Base-by-base conservation (phyloP, 2,797 vertebrate species). In the Rhynchotus rufescens region DNA sequence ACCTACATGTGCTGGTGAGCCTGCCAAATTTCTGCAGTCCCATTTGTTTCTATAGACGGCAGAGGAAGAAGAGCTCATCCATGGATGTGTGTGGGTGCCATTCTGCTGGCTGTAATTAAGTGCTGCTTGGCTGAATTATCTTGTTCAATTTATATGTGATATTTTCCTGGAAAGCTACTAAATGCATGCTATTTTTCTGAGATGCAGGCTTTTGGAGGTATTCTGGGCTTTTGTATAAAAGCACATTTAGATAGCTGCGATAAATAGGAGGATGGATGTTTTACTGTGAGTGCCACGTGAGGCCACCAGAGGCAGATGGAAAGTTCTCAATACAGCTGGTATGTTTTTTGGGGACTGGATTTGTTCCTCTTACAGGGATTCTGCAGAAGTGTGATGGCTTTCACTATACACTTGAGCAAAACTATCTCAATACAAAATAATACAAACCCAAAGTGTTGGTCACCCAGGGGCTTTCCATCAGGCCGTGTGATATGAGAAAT, bases 121-220 rank as follows among this genome's bases (percentile, higher is more conserved):
- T 92, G 62, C 84, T 90, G 51, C 76, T 93, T 89, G 84, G 81
- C 62, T 92, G 89, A 93, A 88, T 47, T 30, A 32, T 68, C 69
- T 72, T 78, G 65, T 86, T 74, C 68, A 91, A 72, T 93, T 84
- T 93, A 56, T 68, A 59, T 21, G 60, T 60, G 79, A 77, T 86
- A 23, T 57, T 94, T 95, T 90, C 87, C 92, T 95, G 88, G 67
- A 89, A 94, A 84, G 64, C 78, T 92, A 75, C 74, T 94, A 91
- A 94, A 86, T 88, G 45, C 25, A 30, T 67, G 75, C 72, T 93
- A 42, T 86, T 86, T 93, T 88, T 72, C 80, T 80, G 86, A 96
- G 94, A 88, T 74, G 90, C 68, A 97, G 73, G 83, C 59, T 72
- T 92, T 93, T 60, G 51, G 88, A 96, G 88, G 84, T 88, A 38